These are phyloP conservation scores for Patella ulyssiponensis DNA, from an alignment of 2,888 invertebrate genomes.

Conservation along the genomic window DNA sequence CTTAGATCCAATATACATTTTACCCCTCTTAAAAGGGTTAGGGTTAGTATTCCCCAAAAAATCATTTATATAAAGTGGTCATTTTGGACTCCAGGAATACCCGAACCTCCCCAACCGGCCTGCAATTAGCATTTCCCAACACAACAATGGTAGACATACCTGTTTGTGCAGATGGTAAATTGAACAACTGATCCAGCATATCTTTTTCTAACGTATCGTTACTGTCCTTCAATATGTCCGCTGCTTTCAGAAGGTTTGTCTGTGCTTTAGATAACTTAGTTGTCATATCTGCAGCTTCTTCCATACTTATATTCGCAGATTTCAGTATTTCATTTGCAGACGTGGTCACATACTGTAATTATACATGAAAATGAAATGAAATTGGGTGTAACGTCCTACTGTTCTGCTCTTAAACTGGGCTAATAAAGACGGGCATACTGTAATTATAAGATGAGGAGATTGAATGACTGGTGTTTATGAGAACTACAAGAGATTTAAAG, in stretches of 20 bases:
- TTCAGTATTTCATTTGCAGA: slow-evolving; percentile 41
- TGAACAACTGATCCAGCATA: slow-evolving; percentile 37
- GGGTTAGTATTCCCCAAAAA: too few relatives aligned
- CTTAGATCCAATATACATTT: too few relatives aligned
- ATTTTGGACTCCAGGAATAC: too few relatives aligned
- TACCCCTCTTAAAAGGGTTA: too few relatives aligned
- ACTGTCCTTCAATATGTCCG: slow-evolving; percentile 27
- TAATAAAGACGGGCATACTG: too few relatives aligned
- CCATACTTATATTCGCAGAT: slow-evolving; percentile 45
- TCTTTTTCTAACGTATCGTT: slow-evolving; percentile 20
- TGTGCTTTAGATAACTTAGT: slow-evolving; percentile 39
- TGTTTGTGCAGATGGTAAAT: slow-evolving; percentile 42
- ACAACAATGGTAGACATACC: slow-evolving; percentile 28
- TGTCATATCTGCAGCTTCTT: slow-evolving; percentile 41
- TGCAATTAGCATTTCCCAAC: too few relatives aligned
- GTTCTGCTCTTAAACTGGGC: too few relatives aligned
- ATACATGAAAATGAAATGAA: too few relatives aligned
- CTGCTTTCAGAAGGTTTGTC: slow-evolving; percentile 36
- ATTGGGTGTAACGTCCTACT: too few relatives aligned
- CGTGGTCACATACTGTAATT: slow-evolving; percentile 46
- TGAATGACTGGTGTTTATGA: too few relatives aligned
- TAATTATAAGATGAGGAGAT: slow-evolving; percentile 18
- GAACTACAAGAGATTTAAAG: not conserved
- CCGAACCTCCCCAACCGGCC: too few relatives aligned
- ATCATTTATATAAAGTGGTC: too few relatives aligned